Evolutionary conservation across 2,797 vertebrate species (phyloP).

Genomic region (Rhinoraja longicauda): DNA sequence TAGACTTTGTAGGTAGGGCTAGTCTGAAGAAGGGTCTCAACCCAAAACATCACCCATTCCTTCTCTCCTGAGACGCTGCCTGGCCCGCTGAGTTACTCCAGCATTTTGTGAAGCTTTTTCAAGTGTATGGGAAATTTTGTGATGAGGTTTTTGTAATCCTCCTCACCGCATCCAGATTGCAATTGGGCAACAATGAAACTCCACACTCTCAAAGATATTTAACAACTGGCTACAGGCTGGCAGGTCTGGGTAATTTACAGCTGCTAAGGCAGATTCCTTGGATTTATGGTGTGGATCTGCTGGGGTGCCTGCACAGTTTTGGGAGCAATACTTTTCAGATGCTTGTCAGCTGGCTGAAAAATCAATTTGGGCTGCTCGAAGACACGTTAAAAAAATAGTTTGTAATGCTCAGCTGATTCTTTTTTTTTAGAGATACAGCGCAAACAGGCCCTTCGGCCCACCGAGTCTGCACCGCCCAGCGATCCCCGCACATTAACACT

Average conservation of each 20-base stretch:
- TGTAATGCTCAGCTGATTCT: not conserved
- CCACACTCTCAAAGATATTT: not conserved
- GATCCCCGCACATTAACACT: too few relatives aligned
- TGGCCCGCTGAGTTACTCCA: too few relatives aligned
- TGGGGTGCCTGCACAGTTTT: not conserved
- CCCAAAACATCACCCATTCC: too few relatives aligned
- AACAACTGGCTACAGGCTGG: not conserved
- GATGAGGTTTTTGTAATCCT: not conserved
- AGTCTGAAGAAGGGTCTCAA: too few relatives aligned
- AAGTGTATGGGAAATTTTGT: not conserved
- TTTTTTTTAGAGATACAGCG: too few relatives aligned
- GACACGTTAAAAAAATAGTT: not conserved
- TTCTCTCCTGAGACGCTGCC: too few relatives aligned
- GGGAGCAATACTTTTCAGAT: not conserved
- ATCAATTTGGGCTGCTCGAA: not conserved
- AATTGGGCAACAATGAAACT: not conserved
- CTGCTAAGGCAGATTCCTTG: not conserved
- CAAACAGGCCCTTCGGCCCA: too few relatives aligned
- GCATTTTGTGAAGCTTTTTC: too few relatives aligned
- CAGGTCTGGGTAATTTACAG: not conserved
- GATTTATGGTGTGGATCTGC: not conserved
- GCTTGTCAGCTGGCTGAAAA: not conserved
- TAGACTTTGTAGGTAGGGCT: not conserved
- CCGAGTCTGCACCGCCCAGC: too few relatives aligned
- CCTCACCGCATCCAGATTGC: not conserved